phyloP scores from a whole-genome alignment of 2,888 invertebrate species.

The Chesias legatella region DNA sequence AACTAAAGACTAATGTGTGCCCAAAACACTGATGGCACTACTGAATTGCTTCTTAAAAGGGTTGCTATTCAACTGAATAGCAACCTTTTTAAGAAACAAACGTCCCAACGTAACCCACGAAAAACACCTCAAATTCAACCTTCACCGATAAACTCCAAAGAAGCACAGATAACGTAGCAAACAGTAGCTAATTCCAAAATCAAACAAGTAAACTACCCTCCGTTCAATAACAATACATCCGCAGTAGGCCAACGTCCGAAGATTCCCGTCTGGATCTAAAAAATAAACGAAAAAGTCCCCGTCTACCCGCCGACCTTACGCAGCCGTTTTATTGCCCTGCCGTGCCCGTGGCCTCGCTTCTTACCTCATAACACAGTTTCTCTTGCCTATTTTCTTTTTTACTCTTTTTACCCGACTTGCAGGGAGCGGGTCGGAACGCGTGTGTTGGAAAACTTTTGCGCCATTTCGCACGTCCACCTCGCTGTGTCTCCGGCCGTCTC shows the following conservation, averaged over 20 bases:
- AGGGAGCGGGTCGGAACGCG: constrained; percentile 32
- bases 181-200: constrained; percentile 12
- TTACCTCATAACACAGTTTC: constrained; percentile 80
- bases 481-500: too few species aligned
- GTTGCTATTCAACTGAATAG: too few species aligned
- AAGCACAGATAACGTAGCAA: not conserved
- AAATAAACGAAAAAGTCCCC: constrained; percentile 58
- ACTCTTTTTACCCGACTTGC: constrained; percentile 40
- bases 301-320: constrained; percentile 64
- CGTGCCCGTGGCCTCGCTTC: constrained; percentile 71
- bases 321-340: constrained; percentile 75
- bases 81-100: too few species aligned
- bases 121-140: too few species aligned
- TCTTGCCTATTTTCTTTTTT: constrained; percentile 46
- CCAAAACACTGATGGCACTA: too few species aligned
- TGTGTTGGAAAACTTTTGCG: constrained; percentile 56
- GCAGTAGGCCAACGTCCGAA: constrained; percentile 21
- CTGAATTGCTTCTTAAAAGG: too few species aligned
- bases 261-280: constrained; percentile 37
- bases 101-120: too few species aligned
- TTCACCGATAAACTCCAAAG: too few species aligned
- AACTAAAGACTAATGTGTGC: too few species aligned
- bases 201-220: constrained; percentile 17
- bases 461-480: constrained; percentile 31
- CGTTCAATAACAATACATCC: constrained; percentile 20